Conservation (phyloP, 1,140 invertebrate species). For the Pectinophora gossypiella region DNA sequence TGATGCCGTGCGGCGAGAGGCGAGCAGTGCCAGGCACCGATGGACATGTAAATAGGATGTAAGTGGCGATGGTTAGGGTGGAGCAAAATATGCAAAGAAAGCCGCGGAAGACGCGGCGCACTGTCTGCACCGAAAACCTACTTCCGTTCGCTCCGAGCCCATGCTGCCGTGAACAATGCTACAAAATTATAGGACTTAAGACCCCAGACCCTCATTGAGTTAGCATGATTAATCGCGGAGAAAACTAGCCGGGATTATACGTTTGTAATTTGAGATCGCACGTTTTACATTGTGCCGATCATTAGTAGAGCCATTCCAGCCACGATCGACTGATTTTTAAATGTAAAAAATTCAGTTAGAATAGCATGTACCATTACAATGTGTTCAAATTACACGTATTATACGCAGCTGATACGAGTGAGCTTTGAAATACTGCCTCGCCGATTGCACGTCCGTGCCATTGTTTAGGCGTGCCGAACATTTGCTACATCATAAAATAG, state of each 20-base stretch:
- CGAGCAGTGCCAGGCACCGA: neutral
- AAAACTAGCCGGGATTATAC: constrained; percentile 50
- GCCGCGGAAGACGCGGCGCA: constrained; percentile 38
- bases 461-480: constrained; percentile 23
- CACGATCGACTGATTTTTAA: constrained; percentile 35
- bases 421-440: constrained; percentile 23
- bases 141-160: constrained; percentile 42
- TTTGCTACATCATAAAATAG: constrained; percentile 12
- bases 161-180: constrained; percentile 48
- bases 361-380: constrained; percentile 23
- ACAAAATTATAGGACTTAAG: constrained; percentile 64
- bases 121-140: constrained; percentile 60
- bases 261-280: constrained; percentile 46
- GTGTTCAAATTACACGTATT: constrained; percentile 39
- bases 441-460: constrained; percentile 26
- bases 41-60: neutral
- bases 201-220: constrained; percentile 46
- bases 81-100: constrained; percentile 14
- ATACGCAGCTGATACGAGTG: constrained; percentile 23
- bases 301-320: constrained; percentile 40
- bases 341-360: constrained; percentile 29
- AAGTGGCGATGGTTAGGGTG: too few relatives aligned
- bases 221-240: constrained; percentile 62
- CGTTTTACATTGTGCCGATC: constrained; percentile 36
- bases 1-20: neutral